Conservation (phyloP, 2,888 invertebrate genomes). For the Flexamia atlantica region DNA sequence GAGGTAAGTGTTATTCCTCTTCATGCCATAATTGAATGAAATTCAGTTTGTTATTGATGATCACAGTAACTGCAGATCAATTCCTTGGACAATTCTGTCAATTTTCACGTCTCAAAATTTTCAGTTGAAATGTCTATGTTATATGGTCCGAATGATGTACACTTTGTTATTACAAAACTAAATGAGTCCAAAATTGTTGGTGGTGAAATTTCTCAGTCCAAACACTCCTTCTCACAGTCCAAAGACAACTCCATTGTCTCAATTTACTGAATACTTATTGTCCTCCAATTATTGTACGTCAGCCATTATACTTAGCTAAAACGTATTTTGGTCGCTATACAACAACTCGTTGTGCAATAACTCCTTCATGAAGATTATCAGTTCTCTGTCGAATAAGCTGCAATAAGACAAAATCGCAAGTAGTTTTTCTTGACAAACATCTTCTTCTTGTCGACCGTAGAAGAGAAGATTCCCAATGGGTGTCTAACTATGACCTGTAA, state of each 20-base stretch:
- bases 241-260: too few species aligned
- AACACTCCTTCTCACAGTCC: background rate
- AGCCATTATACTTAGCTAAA: background rate
- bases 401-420: slow-evolving; percentile 37
- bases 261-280: too few species aligned
- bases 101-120: background rate
- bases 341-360: background rate
- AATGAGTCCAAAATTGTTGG: background rate
- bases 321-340: background rate
- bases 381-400: background rate
- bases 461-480: slow-evolving; percentile 24
- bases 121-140: too few species aligned
- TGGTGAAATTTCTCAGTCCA: background rate
- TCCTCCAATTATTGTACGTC: background rate
- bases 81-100: background rate
- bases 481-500: slow-evolving; percentile 67
- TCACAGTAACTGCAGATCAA: background rate
- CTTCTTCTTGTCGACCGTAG: slow-evolving; percentile 33
- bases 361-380: slow-evolving; percentile 22
- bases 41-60: background rate
- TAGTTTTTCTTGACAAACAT: slow-evolving; percentile 43
- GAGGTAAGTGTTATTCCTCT: background rate
- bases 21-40: background rate
- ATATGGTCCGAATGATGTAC: background rate
- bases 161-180: background rate